These are phyloP conservation scores for Catharus bicknelli DNA, from an alignment of 2,113 vertebrate species.

Conservation along the genomic window DNA sequence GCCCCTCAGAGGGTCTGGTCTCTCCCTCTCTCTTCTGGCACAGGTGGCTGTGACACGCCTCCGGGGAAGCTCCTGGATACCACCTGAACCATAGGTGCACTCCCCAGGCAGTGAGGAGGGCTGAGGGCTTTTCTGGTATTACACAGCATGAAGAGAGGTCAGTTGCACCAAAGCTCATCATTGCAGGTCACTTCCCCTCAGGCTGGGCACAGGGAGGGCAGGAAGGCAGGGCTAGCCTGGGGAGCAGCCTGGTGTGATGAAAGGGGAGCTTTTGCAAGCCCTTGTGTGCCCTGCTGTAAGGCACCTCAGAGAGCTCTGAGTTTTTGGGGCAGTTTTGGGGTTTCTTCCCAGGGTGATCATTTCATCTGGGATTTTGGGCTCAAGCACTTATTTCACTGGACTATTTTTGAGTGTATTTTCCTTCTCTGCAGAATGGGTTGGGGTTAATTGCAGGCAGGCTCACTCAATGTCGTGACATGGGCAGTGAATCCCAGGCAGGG, in stretches of 20 bases:
- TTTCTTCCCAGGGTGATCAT: background rate
- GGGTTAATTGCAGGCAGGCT: background rate
- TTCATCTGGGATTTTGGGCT: background rate
- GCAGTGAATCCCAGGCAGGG: background rate
- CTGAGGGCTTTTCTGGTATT: fast-evolving
- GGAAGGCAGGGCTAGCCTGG: background rate
- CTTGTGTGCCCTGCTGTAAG: background rate
- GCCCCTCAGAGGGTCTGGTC: background rate
- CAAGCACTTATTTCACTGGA: background rate
- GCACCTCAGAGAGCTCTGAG: background rate
- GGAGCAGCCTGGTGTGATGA: background rate
- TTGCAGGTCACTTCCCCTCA: background rate
- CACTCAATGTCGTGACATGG: fast-evolving
- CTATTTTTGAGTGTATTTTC: background rate
- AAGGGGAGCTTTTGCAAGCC: slow-evolving; percentile 14
- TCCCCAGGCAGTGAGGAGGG: background rate
- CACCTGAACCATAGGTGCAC: fast-evolving
- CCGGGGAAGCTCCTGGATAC: background rate
- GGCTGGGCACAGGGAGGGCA: background rate
- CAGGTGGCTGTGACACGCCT: background rate
- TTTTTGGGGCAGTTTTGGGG: background rate
- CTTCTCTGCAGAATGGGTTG: background rate
- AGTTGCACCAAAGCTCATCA: background rate
- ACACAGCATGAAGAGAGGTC: background rate
- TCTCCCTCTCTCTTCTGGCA: background rate